Percentiles rank a stretch among this genome's conserved stretches.
These are phyloP conservation scores for Mythimna pallens DNA, from an alignment of 2,888 invertebrate genomes.

Conservation along the genomic window DNA sequence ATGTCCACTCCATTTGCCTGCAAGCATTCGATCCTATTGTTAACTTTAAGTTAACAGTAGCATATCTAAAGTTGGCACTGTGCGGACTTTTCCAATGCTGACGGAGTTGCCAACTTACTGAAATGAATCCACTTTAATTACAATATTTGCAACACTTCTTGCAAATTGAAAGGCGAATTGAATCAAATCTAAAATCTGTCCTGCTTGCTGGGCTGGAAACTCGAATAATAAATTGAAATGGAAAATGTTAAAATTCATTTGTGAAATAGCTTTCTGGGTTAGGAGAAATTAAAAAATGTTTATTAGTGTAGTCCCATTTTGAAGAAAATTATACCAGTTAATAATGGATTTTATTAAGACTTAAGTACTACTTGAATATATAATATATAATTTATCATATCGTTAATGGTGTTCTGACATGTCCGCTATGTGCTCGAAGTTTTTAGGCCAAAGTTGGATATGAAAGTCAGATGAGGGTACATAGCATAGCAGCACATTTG, in stretches of 20 bases:
- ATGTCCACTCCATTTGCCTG: constrained; percentile 3
- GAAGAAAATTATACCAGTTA: background rate
- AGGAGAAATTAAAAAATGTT: constrained; percentile 28
- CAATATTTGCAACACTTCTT: constrained; percentile 57
- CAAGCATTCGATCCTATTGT: constrained; percentile 19
- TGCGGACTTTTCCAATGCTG: constrained; percentile 25
- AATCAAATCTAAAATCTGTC: constrained; percentile 50
- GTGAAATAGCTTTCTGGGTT: constrained; percentile 13
- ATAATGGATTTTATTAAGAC: background rate
- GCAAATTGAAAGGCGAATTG: constrained; percentile 49
- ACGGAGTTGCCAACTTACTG: constrained; percentile 42
- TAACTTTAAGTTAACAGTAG: constrained; percentile 16
- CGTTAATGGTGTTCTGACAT: too few relatives aligned
- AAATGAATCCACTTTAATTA: constrained; percentile 53
- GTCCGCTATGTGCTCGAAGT: too few relatives aligned
- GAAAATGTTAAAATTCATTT: constrained; percentile 51
- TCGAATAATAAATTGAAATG: constrained; percentile 56
- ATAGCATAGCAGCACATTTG: too few relatives aligned
- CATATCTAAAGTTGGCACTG: constrained; percentile 33
- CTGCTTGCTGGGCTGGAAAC: constrained; percentile 43
- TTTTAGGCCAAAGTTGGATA: too few relatives aligned
- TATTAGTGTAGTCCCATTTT: background rate
- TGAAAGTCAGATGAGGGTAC: too few relatives aligned
- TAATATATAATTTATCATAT: too few relatives aligned
- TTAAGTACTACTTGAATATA: too few relatives aligned